Base-by-base conservation (phyloP, 2,888 invertebrate genomes). In the Crioceris asparagi region DNA sequence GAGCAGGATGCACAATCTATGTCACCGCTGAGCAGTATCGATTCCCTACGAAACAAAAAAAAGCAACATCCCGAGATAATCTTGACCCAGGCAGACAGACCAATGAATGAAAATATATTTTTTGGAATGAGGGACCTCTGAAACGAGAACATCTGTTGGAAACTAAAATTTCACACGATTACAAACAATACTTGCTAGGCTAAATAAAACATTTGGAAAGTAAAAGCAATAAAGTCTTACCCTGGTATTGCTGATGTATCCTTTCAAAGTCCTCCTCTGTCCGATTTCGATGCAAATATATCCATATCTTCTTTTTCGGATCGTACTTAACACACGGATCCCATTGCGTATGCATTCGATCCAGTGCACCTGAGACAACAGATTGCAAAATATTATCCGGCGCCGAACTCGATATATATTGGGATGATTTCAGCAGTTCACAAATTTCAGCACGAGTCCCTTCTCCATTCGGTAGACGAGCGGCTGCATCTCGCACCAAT, bases 271-370 rank as follows among this genome's bases (percentile, higher is more conserved):
- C 74, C 29, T 68, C 68, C 50, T 73, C 72, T 1, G 64, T 65
- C 31, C 73, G 63, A 56, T 79, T 75, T 31, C 91, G 73, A 61
- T 94, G 93, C 37, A 94, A 68, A 62, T 94, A 94, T n/a, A 93
- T 86, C 96, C 96, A 96, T 18, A 90, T 77, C 53, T 93, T 92
- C 3, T 87, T 75, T 52, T 86, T 80, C 1, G 86, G 82, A 61
- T 94, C 92, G 57, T 92, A 94, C 53, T 88, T 84, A 1, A 94
- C 92, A 53, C 92, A 87, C 0, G 94, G 93, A 66, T 94, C 94
- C 38, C 81, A 78, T 48, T 93, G 86, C 7, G 83, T 84, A 53
- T 92, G 85, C 59, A 96, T 75, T 12, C 92, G 70, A 57, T 96
- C 94, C 31, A 96, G 64, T 0, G 92, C 91, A 1, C 91, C 85